Base-by-base conservation (phyloP, 2,797 vertebrate species). In the Arrhamphus sclerolepis region DNA sequence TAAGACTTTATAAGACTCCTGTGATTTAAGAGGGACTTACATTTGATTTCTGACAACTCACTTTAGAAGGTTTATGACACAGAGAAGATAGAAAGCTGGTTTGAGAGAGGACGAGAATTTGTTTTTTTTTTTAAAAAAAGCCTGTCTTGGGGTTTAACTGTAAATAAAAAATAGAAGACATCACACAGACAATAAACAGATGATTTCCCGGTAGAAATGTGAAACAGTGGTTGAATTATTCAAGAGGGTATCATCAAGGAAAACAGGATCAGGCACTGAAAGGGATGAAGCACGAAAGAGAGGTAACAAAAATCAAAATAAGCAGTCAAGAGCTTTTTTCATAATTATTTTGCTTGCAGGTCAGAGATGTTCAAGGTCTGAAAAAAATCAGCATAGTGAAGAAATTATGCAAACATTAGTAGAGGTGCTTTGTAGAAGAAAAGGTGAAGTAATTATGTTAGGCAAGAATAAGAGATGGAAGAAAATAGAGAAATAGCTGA, bases 11-110 rank as follows among this genome's bases (percentile, higher is more conserved):
- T 26, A 46, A 50, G 56, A 19, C 53, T 66, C 34, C 28, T 4
- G 47, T 70, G 62, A 57, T 81, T 66, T 59, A 75, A 68, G 41
- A 56, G 40, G 24, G 42, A 44, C 52, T 66, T 46, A 24, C 51
- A 18, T 63, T 55, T 5, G 4, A 29, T 54, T 66, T 62, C 66
- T 73, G 70, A 78, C 53, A 66, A 46, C 55, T 70, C 29, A 46
- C 42, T 65, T 75, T 64, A 66, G 50, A 53, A 24, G 26, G 76
- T 82, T 82, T 75, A 87, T 53, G 57, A 49, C 46, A 47, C 39
- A 41, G 56, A 66, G 57, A 62, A 70, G 71, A 75, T 63, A 42
- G 51, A 60, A 81, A 72, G 55, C 48, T 46, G 58, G 22, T 72
- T 48, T 38, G 19, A 60, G 63, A 13, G n/a, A 41, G 43, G 39